Conservation (phyloP, 2,888 invertebrate species). For the Nezara viridula region DNA sequence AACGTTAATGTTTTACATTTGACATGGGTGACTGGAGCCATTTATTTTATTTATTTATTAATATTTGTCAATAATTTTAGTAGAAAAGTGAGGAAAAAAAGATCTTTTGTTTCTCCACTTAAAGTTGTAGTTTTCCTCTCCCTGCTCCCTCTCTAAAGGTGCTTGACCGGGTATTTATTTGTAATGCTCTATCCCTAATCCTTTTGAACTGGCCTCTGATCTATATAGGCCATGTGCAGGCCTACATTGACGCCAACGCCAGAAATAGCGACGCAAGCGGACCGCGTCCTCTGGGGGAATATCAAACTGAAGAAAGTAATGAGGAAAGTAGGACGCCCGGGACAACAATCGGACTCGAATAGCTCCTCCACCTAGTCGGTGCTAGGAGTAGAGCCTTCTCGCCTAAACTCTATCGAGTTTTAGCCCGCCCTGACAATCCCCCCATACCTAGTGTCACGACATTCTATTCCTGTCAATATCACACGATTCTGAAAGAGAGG, state of each 20-base stretch:
- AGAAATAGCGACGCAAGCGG: background rate
- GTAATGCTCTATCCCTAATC: background rate
- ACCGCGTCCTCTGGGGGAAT: background rate
- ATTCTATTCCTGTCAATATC: too few relatives aligned
- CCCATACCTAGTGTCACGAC: background rate
- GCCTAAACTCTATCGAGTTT: background rate
- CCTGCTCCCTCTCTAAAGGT: too few relatives aligned
- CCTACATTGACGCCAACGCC: background rate
- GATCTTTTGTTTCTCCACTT: too few relatives aligned
- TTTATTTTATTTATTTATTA: too few relatives aligned
- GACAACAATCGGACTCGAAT: background rate
- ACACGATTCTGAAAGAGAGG: too few relatives aligned
- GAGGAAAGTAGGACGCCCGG: background rate
- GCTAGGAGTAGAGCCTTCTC: background rate
- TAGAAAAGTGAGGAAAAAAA: too few relatives aligned
- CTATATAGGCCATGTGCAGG: background rate
- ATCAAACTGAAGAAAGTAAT: constrained; percentile 25
- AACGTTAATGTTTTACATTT: too few relatives aligned
- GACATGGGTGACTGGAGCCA: too few relatives aligned
- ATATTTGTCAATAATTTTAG: too few relatives aligned
- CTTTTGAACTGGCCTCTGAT: background rate
- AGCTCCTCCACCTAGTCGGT: background rate
- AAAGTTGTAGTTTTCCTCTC: too few relatives aligned
- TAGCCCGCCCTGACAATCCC: background rate
- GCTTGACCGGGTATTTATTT: background rate